These are phyloP conservation scores for Pachypanchax playfairii DNA, from an alignment of 2,113 vertebrate genomes.

Conservation along the genomic window DNA sequence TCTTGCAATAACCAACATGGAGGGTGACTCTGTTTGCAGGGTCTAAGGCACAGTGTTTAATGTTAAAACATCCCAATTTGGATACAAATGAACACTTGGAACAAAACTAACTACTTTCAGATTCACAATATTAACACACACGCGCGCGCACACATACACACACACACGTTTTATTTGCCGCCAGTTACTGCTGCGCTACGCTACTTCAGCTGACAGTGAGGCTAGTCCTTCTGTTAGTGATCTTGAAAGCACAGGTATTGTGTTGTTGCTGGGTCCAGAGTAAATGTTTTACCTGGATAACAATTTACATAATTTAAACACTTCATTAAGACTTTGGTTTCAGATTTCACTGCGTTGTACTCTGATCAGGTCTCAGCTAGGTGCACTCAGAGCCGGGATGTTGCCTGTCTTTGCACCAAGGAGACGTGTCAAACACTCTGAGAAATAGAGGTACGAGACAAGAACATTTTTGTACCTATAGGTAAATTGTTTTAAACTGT, in stretches of 20 bases:
- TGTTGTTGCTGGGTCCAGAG: slow-evolving; percentile 85
- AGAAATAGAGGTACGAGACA: too few species aligned
- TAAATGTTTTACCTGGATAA: slow-evolving; percentile 78
- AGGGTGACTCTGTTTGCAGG: slow-evolving; percentile 58
- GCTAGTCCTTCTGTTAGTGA: slow-evolving; percentile 76
- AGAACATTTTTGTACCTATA: too few species aligned
- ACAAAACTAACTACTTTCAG: slow-evolving; percentile 48
- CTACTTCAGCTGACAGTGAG: slow-evolving; percentile 72
- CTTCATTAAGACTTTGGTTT: slow-evolving; percentile 80
- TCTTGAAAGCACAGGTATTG: slow-evolving; percentile 81
- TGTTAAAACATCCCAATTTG: slow-evolving; percentile 57
- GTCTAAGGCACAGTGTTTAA: slow-evolving; percentile 81
- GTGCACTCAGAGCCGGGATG: slow-evolving; percentile 25
- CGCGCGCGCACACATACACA: slow-evolving; percentile 13
- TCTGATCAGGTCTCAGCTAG: slow-evolving; percentile 53
- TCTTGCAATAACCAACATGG: slow-evolving; percentile 27
- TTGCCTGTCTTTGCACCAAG: slow-evolving; percentile 38
- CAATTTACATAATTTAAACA: slow-evolving; percentile 75
- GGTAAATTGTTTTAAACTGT: too few species aligned
- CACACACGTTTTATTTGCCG: slow-evolving; percentile 46
- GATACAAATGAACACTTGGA: slow-evolving; percentile 56
- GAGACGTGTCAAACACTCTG: slow-evolving; percentile 57
- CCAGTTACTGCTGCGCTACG: slow-evolving; percentile 64
- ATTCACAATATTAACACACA: slow-evolving; percentile 39
- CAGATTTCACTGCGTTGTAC: slow-evolving; percentile 53